Conservation (phyloP, 2,797 vertebrate species). For the Phalloptychus januarius region DNA sequence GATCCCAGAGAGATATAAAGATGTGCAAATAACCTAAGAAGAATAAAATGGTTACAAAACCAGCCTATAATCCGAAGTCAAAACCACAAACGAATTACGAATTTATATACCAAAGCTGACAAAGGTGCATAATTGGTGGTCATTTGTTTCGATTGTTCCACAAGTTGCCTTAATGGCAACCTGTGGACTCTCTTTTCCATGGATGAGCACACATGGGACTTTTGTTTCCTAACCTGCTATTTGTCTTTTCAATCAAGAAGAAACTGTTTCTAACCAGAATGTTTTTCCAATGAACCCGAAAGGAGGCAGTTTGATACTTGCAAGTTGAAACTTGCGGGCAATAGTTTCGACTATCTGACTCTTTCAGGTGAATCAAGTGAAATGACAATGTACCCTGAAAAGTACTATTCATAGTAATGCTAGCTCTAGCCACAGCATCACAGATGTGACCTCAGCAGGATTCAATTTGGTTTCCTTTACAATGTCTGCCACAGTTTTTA, state of each 20-base stretch:
- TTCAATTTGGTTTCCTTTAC: slow-evolving; percentile 60
- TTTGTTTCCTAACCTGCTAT: slow-evolving; percentile 2
- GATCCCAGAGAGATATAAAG: background rate
- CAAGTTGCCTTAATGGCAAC: too few species aligned
- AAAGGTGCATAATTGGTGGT: background rate
- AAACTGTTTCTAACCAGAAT: background rate
- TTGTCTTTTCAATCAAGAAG: background rate
- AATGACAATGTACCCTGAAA: slow-evolving; percentile 19
- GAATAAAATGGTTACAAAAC: background rate
- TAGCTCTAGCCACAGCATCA: slow-evolving; percentile 47
- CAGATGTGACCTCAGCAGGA: slow-evolving; percentile 62
- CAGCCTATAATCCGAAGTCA: background rate
- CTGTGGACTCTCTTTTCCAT: background rate
- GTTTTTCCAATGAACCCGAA: background rate
- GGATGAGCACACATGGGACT: background rate
- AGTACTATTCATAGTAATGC: slow-evolving; percentile 46
- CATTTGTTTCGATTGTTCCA: background rate
- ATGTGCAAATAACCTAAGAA: background rate
- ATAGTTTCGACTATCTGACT: slow-evolving; percentile 5
- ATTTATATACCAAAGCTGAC: too few species aligned
- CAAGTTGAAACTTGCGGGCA: background rate
- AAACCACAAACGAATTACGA: background rate
- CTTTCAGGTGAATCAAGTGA: slow-evolving; percentile 15
- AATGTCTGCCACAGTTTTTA: slow-evolving; percentile 50
- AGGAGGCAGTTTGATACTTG: slow-evolving; percentile 5